Evolutionary conservation across 2,113 vertebrate species (phyloP), one percentile per base, ranked within the genome.

Genomic region (Sakesphorus luctuosus): DNA sequence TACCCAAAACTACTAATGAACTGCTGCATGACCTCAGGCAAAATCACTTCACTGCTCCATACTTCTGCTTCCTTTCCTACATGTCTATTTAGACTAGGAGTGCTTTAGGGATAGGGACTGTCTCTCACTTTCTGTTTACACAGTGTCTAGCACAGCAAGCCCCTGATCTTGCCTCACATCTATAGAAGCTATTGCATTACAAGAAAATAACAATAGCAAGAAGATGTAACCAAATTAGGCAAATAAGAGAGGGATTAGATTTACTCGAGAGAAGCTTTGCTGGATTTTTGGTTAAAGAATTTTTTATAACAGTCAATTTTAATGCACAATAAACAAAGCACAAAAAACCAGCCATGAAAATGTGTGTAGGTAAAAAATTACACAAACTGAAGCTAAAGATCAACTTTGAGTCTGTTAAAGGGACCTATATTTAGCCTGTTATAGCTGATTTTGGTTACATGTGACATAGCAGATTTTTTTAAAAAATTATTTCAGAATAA

Each of bases 121-220:
- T 94, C 89, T 96, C 94, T 66, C 56, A 5, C 29, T 91, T 59
- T 82, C 44, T 96, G 6, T 94, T 97, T 96, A 65, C 55, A 65
- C 74, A 94, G 31, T 9, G 89, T 94, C 91, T 95, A 69, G 50
- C 91, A 95, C 80, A 92, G 89, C 8, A 1, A 95, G 87, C 25
- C 47, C 78, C 80, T 55, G 62, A 26, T 96, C 77, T 88, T 75
- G 62, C 53, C 43, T 33, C 62, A 73, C 25, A 84, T 77, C 74
- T 74, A 13, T 28, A 85, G n/a, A 62, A 67, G 72, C 18, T 80
- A 94, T 80, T 87, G 78, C 74, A 59, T 95, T 89, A 96, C 89
- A 62, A 59, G 94, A 76, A 83, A 85, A 85, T 35, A 96, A 93
- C 85, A 89, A 9, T 1, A 62, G 46, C 15, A 58, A 85, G n/a